phyloP scores from a whole-genome alignment of 1,140 invertebrate species.

The Bombus polaris region DNA sequence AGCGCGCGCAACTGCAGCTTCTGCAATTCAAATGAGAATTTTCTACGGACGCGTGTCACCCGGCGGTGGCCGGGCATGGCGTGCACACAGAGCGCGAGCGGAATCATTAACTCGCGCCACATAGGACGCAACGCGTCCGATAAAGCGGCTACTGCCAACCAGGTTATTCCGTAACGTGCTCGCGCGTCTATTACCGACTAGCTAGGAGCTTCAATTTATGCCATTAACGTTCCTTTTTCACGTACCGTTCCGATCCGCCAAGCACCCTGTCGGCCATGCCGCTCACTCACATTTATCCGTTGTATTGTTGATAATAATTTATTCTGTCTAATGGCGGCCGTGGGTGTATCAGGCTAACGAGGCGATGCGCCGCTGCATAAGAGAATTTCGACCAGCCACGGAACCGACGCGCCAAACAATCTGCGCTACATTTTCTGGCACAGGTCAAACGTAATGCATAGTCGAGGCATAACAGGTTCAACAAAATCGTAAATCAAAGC shows the following conservation, averaged over 20 bases:
- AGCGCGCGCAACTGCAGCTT: slow-evolving; percentile 38
- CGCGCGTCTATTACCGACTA: slow-evolving; percentile 46
- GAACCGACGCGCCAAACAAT: not conserved
- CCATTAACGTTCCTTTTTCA: slow-evolving; percentile 56
- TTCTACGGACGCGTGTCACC: slow-evolving; percentile 43
- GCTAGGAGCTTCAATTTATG: slow-evolving; percentile 62
- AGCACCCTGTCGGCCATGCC: not conserved
- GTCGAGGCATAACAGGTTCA: too few species aligned
- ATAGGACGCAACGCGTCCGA: slow-evolving; percentile 31
- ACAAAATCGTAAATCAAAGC: not conserved
- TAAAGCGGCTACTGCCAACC: slow-evolving; percentile 46
- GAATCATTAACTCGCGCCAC: slow-evolving; percentile 59
- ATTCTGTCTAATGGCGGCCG: slow-evolving; percentile 28
- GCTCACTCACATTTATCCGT: not conserved
- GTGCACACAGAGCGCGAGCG: not conserved
- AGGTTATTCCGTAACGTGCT: slow-evolving; percentile 53
- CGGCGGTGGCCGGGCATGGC: not conserved
- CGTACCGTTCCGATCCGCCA: slow-evolving; percentile 6
- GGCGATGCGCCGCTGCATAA: not conserved
- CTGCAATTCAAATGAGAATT: slow-evolving; percentile 69
- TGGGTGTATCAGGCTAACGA: slow-evolving; percentile 11
- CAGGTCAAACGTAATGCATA: not conserved
- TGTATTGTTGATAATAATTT: slow-evolving; percentile 38
- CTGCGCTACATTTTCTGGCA: not conserved
- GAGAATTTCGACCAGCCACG: not conserved